These are phyloP conservation scores for Danaus melanippus DNA, from an alignment of 1,140 invertebrate genomes.

Conservation along the genomic window DNA sequence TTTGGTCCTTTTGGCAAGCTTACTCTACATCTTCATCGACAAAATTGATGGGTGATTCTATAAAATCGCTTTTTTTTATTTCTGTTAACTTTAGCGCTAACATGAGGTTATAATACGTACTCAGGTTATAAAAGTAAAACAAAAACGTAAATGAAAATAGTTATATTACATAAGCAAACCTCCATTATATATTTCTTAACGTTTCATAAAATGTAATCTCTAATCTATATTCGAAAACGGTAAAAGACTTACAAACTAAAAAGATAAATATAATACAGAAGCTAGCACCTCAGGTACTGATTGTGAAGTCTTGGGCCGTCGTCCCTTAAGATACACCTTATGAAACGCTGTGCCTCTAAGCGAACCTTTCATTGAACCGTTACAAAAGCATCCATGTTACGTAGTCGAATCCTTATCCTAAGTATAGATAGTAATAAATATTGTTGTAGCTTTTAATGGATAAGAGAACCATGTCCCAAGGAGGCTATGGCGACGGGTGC, in stretches of 20 bases:
- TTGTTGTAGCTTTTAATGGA: conserved; percentile 39
- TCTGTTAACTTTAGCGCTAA: not conserved
- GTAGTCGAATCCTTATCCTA: conserved; percentile 53
- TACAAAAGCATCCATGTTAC: conserved; percentile 39
- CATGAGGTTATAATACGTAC: conserved; percentile 3
- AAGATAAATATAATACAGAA: conserved; percentile 65
- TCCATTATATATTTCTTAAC: conserved; percentile 48
- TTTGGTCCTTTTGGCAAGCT: no score
- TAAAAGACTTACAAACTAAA: conserved; percentile 58
- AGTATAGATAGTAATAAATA: conserved; percentile 49
- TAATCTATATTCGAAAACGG: conserved; percentile 38
- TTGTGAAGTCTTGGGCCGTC: conserved; percentile 44
- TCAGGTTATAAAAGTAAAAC: conserved; percentile 13
- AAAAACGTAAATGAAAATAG: conserved; percentile 35
- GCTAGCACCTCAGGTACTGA: conserved; percentile 36
- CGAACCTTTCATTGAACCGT: conserved; percentile 31
- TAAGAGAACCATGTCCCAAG: conserved; percentile 35
- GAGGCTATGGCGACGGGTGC: conserved; percentile 38
- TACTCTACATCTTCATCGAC: no score
- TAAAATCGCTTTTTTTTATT: no score
- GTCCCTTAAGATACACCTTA: conserved; percentile 55
- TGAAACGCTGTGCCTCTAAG: conserved; percentile 52
- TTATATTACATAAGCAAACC: conserved; percentile 58
- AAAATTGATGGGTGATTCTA: no score
- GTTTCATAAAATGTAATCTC: conserved; percentile 65